A percentile compares a stretch with the other conserved stretches of the same genome.
Conservation (phyloP, 2,888 invertebrate species). For the Cerceris ruficornis region DNA sequence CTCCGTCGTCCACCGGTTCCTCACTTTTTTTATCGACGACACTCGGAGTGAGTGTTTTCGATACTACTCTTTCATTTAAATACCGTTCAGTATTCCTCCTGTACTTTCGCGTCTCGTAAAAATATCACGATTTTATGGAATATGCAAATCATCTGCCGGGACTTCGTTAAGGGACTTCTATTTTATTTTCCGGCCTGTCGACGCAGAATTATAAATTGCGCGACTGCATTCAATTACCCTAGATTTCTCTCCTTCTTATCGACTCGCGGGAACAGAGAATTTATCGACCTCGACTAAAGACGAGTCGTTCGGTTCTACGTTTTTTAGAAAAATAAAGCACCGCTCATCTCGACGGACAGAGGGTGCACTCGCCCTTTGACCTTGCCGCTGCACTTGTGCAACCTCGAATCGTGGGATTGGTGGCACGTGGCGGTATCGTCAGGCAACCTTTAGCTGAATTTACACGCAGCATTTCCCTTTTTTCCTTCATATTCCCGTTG, state of each 20-base stretch:
- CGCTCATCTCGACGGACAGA: constrained; percentile 13
- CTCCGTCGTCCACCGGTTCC: neutral
- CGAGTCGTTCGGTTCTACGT: constrained; percentile 2
- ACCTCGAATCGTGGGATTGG: constrained; percentile 72
- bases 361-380: constrained; percentile 65
- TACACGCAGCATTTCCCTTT: constrained; percentile 62
- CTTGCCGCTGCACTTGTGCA: constrained; percentile 74
- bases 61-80: neutral
- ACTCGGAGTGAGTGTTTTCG: neutral
- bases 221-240: constrained; percentile 1
- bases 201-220: neutral
- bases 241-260: neutral
- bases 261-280: neutral
- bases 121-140: neutral
- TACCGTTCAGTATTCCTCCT: neutral
- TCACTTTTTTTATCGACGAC: neutral
- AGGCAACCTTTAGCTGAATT: constrained; percentile 57
- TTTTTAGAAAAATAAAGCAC: constrained; percentile 5
- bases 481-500: constrained; percentile 56
- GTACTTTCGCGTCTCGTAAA: constrained; percentile 1
- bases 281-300: constrained; percentile 6
- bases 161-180: neutral
- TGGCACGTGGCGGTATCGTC: constrained; percentile 73
- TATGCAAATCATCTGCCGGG: neutral
- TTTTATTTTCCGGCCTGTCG: neutral